Percentiles rank a stretch among this genome's conserved stretches.
Evolutionary conservation across 2,888 invertebrate species (phyloP).

Genomic region (Stenchaetothrips biformis): DNA sequence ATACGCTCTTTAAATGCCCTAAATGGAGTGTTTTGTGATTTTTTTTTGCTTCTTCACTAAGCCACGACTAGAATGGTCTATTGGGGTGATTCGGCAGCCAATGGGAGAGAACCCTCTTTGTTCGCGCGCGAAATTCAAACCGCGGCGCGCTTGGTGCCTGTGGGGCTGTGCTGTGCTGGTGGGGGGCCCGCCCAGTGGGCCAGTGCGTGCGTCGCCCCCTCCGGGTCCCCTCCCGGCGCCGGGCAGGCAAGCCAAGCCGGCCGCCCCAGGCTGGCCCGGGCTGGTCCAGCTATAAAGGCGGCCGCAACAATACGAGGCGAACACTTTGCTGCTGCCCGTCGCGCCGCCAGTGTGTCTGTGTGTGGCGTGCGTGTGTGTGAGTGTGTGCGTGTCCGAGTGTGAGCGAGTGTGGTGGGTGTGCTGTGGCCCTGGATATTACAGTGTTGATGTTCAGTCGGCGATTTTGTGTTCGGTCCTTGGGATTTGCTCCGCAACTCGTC

Average conservation of each 20-base stretch:
- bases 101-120: not conserved
- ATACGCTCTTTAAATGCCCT: no score
- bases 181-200: not conserved
- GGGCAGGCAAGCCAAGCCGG: not conserved
- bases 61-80: no score
- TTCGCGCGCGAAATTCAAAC: not conserved
- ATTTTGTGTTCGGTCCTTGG: no score
- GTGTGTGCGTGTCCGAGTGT: not conserved
- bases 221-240: not conserved
- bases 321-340: constrained; percentile 1
- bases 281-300: not conserved
- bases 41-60: no score
- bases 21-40: no score
- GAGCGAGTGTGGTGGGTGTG: not conserved
- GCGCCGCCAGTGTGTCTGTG: not conserved
- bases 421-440: no score
- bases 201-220: not conserved
- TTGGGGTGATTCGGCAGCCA: no score
- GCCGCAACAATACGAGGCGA: not conserved
- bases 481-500: no score
- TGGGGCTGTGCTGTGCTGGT: no score
- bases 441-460: no score
- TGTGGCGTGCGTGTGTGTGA: not conserved
- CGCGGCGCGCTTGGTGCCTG: not conserved
- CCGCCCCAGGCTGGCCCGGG: not conserved